Evolutionary conservation across 2,113 vertebrate species (phyloP).

Genomic region (Eublepharis macularius): DNA sequence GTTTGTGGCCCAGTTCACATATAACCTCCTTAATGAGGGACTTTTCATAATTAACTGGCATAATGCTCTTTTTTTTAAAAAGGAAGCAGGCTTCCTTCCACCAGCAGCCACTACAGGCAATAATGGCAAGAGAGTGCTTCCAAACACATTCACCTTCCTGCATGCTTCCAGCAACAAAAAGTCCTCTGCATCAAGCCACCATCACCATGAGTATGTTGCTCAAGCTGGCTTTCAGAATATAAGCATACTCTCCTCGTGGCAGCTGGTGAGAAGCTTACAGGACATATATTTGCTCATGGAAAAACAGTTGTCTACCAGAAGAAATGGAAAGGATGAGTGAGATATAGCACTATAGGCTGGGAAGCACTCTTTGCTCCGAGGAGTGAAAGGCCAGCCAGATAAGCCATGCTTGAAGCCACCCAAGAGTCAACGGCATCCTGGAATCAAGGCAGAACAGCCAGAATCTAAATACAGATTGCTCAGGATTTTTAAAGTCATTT

Average conservation of each 20-base stretch:
- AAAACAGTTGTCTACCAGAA: too few relatives aligned
- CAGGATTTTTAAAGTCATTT: too few relatives aligned
- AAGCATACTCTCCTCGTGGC: not conserved
- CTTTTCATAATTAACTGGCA: not conserved
- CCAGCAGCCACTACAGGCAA: not conserved
- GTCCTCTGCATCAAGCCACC: not conserved
- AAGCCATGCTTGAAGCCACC: too few relatives aligned
- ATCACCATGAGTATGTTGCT: not conserved
- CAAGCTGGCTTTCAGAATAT: not conserved
- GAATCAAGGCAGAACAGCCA: too few relatives aligned
- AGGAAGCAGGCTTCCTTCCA: not conserved
- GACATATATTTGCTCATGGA: too few relatives aligned
- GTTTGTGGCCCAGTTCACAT: too few relatives aligned
- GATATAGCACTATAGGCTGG: too few relatives aligned
- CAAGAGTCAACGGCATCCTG: too few relatives aligned
- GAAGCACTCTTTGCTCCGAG: too few relatives aligned
- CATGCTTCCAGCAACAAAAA: not conserved
- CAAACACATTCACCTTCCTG: not conserved
- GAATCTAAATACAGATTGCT: too few relatives aligned
- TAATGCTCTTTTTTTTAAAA: not conserved
- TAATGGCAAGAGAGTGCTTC: not conserved
- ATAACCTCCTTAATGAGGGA: not conserved
- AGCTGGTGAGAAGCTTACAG: not conserved
- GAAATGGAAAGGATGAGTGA: too few relatives aligned
- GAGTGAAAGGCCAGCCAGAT: too few relatives aligned